Conservation (phyloP, 2,113 vertebrate species). For the Aegithalos caudatus region DNA sequence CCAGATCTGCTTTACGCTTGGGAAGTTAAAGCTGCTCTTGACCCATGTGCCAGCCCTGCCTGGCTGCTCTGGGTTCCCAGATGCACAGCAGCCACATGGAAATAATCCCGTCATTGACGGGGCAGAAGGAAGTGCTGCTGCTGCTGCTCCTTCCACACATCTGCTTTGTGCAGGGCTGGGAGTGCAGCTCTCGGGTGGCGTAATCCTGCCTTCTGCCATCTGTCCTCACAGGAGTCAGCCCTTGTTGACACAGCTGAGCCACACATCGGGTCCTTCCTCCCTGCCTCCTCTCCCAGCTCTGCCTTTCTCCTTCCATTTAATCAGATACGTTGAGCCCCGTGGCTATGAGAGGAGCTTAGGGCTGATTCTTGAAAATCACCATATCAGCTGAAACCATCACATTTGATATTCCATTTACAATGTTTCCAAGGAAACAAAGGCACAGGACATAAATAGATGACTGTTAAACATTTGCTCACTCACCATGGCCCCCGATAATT, state of each 20-base stretch:
- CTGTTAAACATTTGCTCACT: conserved; percentile 48
- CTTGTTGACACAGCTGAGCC: conserved; percentile 42
- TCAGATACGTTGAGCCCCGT: conserved; percentile 13
- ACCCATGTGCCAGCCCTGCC: neutral
- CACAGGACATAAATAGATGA: conserved; percentile 44
- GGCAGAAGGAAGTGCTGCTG: neutral
- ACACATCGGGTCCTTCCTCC: neutral
- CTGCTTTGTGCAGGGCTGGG: neutral
- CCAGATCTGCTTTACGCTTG: neutral
- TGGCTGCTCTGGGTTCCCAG: neutral
- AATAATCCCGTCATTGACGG: neutral
- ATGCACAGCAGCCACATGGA: neutral
- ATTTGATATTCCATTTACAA: conserved; percentile 64
- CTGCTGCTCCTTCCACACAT: conserved; percentile 11
- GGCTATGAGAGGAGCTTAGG: conserved; percentile 40
- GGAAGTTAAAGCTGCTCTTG: neutral
- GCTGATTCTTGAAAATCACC: conserved; percentile 48
- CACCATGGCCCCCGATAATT: neutral
- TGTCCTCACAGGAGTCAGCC: conserved; percentile 2
- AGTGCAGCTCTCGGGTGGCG: neutral
- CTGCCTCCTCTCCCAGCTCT: neutral
- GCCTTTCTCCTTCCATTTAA: conserved; percentile 48
- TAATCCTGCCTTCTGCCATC: conserved; percentile 52
- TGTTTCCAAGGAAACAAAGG: conserved; percentile 70
- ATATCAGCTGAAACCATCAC: conserved; percentile 49